A percentile compares a stretch with the other conserved stretches of the same genome.
Conservation (phyloP, 2,797 vertebrate genomes). For the Clarias pachynema region DNA sequence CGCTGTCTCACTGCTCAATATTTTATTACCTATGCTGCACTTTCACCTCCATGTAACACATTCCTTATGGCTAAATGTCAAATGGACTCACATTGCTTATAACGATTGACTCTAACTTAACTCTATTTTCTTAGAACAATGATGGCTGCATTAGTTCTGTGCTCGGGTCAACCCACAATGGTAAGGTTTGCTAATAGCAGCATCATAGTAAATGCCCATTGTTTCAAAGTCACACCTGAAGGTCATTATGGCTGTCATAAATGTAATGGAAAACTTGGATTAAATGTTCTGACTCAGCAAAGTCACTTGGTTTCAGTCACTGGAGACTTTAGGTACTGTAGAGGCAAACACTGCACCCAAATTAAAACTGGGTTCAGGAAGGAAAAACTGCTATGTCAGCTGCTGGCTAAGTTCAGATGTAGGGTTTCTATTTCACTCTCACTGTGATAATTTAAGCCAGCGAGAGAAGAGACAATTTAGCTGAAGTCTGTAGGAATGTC, state of each 20-base stretch:
- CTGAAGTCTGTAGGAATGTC: conserved; percentile 18
- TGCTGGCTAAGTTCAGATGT: conserved; percentile 45
- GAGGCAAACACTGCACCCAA: conserved; percentile 41
- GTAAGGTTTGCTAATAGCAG: neutral
- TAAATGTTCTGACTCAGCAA: conserved; percentile 57
- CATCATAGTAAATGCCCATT: neutral
- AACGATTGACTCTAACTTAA: neutral
- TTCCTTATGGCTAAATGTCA: conserved; percentile 44
- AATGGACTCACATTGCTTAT: conserved; percentile 11
- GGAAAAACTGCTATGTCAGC: conserved; percentile 50
- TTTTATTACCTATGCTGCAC: conserved; percentile 55
- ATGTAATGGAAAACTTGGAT: conserved; percentile 53
- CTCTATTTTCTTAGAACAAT: neutral
- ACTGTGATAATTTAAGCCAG: conserved; percentile 36
- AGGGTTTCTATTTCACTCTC: conserved; percentile 44
- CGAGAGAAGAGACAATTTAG: conserved; percentile 4
- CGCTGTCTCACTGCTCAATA: conserved; percentile 54
- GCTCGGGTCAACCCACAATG: neutral
- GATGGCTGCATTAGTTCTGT: neutral
- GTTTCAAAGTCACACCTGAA: conserved; percentile 20
- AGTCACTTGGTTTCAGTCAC: conserved; percentile 45
- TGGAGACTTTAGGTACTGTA: conserved; percentile 36
- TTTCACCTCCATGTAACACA: conserved; percentile 47
- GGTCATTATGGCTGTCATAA: conserved; percentile 37
- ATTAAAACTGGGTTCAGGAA: conserved; percentile 57